Base-by-base conservation (phyloP, 2,888 invertebrate genomes). In the Mesoligia furuncula region DNA sequence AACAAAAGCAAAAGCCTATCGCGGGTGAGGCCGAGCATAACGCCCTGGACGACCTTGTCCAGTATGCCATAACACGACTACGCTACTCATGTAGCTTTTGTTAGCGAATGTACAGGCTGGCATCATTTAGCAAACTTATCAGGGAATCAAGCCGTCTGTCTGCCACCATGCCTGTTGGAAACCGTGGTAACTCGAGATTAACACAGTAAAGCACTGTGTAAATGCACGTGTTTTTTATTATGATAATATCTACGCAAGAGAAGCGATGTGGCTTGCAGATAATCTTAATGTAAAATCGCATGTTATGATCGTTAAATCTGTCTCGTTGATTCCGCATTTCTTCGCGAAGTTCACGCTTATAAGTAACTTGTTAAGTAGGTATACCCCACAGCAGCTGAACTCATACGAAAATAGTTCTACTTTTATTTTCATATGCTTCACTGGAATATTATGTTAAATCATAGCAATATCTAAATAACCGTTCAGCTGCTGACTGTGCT, bases 121-220 rank as follows among this genome's bases (percentile, higher is more conserved):
- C 87, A 87, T 90, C 87, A 89, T 89, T 91, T 87, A 88, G 87
- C 84, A 77, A 85, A 90, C 73, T 89, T 90, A 91, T 91, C 91
- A 80, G 81, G 76, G 79, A 88, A 90, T 90, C 90, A 84, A 83
- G 84, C 71, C 67, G 77, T 36, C 74, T 76, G 78, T 73, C 61
- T 65, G 77, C 83, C 75, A 75, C 79, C 68, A 24, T 54, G 81
- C 75, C 71, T 59, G 75, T 67, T 75, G 76, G 69, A 73, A 77
- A 79, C 70, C 77, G 76, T 81, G 83, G 79, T 81, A 81, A 73
- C 74, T 73, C 51, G 76, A 78, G 83, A 80, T 80, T 51, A 76
- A 78, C 66, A 76, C 36, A 81, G 59, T 75, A 76, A 27, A 61
- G 45, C 72, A 77, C 71, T 74, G 59, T 72, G 73, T 77, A 59